Conservation (phyloP, 2,888 invertebrate species). For the Elgonia sp. region DNA sequence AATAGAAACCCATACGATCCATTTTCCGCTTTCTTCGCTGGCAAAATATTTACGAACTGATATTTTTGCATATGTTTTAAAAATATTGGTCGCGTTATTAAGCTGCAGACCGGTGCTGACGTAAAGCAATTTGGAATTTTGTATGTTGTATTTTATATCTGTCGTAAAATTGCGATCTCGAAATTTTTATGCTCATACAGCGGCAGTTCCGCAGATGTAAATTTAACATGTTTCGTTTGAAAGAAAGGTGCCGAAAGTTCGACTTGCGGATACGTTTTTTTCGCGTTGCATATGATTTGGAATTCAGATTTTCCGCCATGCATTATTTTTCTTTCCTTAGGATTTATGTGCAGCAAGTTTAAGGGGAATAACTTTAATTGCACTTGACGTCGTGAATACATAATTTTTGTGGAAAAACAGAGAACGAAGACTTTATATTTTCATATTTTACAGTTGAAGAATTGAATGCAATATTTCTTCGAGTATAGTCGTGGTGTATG, state of each 20-base stretch:
- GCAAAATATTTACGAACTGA: not conserved
- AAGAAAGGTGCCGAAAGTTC: slow-evolving; percentile 14
- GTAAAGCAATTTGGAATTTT: slow-evolving; percentile 6
- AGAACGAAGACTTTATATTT: too few species aligned
- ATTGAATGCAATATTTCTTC: too few species aligned
- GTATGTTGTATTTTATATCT: slow-evolving; percentile 15
- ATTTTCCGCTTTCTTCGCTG: not conserved
- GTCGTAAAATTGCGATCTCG: slow-evolving; percentile 31
- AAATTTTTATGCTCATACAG: slow-evolving; percentile 21
- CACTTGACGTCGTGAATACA: not conserved
- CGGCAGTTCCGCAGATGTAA: not conserved
- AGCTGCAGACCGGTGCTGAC: not conserved
- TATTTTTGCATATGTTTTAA: not conserved
- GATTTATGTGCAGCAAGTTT: slow-evolving; percentile 20
- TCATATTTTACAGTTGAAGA: too few species aligned
- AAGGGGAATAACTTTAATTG: slow-evolving; percentile 19
- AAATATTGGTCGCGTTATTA: slow-evolving; percentile 7
- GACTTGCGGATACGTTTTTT: not conserved
- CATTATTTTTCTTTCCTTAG: slow-evolving; percentile 11
- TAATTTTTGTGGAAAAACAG: not conserved
- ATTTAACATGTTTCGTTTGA: slow-evolving; percentile 6
- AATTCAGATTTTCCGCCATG: slow-evolving; percentile 9
- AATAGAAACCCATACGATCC: not conserved
- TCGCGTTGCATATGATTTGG: not conserved
- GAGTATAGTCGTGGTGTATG: too few species aligned